Conservation (phyloP, 2,113 vertebrate genomes). For the Psittacara wagleri region DNA sequence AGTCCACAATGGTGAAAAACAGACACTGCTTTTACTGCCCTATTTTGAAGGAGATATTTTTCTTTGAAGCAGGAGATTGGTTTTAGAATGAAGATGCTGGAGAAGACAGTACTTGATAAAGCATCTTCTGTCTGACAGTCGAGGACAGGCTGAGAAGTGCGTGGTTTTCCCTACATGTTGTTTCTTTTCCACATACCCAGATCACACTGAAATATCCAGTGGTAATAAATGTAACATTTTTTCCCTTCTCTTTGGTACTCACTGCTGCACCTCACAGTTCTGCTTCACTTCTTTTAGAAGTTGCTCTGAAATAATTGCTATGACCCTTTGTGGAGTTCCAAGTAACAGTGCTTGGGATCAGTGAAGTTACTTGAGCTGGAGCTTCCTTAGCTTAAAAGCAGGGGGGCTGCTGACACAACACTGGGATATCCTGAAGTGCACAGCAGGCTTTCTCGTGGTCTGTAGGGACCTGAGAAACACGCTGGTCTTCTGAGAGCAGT, state of each 20-base stretch:
- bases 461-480: rapidly evolving
- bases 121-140: neutral
- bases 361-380: neutral
- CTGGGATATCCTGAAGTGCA: too few relatives aligned
- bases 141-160: neutral
- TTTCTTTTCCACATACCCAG: neutral
- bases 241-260: neutral
- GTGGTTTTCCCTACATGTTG: neutral
- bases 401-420: rapidly evolving
- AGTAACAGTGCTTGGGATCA: neutral
- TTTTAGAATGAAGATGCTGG: neutral
- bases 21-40: neutral
- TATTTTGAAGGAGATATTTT: neutral
- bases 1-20: neutral
- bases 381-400: neutral
- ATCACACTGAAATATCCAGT: neutral
- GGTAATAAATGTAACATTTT: neutral
- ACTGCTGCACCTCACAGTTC: neutral
- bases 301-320: neutral
- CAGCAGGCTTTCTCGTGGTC: neutral
- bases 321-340: neutral
- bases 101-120: neutral
- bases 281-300: neutral
- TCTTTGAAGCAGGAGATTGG: neutral
- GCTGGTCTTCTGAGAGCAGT: neutral